A percentile compares a stretch with the other conserved stretches of the same genome.
Evolutionary conservation across 2,797 vertebrate genomes (phyloP).

Genomic region (Fringilla coelebs): DNA sequence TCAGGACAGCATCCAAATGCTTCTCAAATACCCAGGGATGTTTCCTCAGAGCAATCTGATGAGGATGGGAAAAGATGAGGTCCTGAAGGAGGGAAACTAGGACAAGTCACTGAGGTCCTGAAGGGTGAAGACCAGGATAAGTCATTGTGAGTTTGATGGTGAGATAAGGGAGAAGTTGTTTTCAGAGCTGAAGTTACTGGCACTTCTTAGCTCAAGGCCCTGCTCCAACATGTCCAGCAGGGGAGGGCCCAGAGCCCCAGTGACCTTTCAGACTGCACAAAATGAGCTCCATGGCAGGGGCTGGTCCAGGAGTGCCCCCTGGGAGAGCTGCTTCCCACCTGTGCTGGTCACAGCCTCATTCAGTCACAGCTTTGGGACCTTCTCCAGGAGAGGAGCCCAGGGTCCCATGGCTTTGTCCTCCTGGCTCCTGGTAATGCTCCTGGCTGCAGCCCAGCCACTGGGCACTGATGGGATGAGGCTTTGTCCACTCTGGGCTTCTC

Average conservation of each 20-base stretch:
- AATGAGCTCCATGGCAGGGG: background rate
- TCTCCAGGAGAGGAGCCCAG: background rate
- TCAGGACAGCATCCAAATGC: background rate
- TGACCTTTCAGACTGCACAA: background rate
- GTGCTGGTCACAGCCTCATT: background rate
- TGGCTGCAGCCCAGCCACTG: background rate
- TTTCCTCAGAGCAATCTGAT: background rate
- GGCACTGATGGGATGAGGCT: background rate
- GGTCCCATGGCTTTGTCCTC: background rate
- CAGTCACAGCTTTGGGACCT: background rate
- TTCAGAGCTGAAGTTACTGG: background rate
- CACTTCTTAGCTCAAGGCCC: background rate
- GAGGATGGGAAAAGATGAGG: background rate
- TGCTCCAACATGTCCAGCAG: background rate
- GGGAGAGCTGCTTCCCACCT: background rate
- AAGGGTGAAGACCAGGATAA: background rate
- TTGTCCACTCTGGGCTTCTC: background rate
- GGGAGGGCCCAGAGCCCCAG: background rate
- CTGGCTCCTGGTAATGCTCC: background rate
- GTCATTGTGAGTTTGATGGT: no score
- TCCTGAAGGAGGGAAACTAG: background rate
- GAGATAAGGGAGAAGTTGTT: rapidly evolving
- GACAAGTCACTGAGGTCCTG: background rate
- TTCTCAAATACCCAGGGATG: background rate
- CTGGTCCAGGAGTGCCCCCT: background rate